Evolutionary conservation across 2,888 invertebrate species (phyloP).

Genomic region (Drosophila suboccidentalis): DNA sequence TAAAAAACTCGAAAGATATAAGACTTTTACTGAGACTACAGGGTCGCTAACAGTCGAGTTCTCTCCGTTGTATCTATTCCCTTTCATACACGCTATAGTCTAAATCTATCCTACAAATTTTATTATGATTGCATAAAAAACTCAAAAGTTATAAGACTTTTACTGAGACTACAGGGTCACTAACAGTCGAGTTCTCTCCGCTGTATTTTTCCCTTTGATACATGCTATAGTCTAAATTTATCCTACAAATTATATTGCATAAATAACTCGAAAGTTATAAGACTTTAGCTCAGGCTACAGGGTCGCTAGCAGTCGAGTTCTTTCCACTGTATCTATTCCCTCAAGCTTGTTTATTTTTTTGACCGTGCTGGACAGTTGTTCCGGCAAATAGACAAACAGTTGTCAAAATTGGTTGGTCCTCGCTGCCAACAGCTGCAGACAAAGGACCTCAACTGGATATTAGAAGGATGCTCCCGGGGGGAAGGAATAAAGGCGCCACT

Average conservation of each 20-base stretch:
- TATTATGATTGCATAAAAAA: background rate
- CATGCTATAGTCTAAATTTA: background rate
- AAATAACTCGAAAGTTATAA: background rate
- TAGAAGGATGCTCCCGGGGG: conserved; percentile 9
- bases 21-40: background rate
- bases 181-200: background rate
- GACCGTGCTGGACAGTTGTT: conserved; percentile 30
- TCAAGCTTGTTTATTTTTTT: conserved; percentile 8
- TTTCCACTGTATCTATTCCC: background rate
- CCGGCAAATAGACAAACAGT: conserved; percentile 77
- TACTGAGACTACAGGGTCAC: background rate
- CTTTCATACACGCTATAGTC: too few relatives aligned
- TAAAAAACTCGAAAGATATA: background rate
- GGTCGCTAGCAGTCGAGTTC: background rate
- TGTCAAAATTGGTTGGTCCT: conserved; percentile 75
- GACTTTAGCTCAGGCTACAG: background rate
- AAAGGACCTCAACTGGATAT: conserved; percentile 37
- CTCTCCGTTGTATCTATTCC: background rate
- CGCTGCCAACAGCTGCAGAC: conserved; percentile 64
- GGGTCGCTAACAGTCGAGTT: background rate
- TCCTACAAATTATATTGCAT: background rate
- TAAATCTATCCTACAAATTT: background rate
- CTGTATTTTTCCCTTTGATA: background rate
- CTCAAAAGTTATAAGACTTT: background rate
- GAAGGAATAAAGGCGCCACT: background rate